Evolutionary conservation across 1,140 invertebrate genomes (phyloP).

Genomic region (Brachionus koreanus): DNA sequence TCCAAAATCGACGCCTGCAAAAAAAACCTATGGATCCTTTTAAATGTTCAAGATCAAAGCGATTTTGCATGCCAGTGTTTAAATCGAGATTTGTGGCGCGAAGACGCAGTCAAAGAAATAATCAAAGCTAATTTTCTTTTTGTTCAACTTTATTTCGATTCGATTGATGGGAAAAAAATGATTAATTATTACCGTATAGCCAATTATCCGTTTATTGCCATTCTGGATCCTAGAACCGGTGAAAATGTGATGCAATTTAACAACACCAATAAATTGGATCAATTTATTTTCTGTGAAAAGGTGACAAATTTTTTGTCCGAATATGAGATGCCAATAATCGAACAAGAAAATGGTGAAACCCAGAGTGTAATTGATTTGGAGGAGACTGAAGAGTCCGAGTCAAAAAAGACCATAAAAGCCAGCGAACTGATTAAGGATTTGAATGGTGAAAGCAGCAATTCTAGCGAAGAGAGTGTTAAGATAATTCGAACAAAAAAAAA

Average conservation of each 20-base stretch:
- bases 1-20: slow-evolving; percentile 1
- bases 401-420: slow-evolving; percentile 14
- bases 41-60: slow-evolving; percentile 35
- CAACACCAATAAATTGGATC: slow-evolving; percentile 45
- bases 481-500: background rate
- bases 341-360: background rate
- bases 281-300: slow-evolving; percentile 39
- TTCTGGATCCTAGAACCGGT: slow-evolving; percentile 73
- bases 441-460: background rate
- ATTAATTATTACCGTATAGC: slow-evolving; percentile 69
- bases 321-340: background rate
- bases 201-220: slow-evolving; percentile 69
- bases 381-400: background rate
- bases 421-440: slow-evolving; percentile 10
- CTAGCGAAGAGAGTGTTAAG: background rate
- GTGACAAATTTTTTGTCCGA: slow-evolving; percentile 40
- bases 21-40: slow-evolving; percentile 24
- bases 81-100: slow-evolving; percentile 38
- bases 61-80: slow-evolving; percentile 43
- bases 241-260: slow-evolving; percentile 45
- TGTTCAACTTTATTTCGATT: slow-evolving; percentile 66
- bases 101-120: slow-evolving; percentile 42
- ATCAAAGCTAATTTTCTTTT: slow-evolving; percentile 44
- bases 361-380: background rate
- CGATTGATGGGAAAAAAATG: slow-evolving; percentile 67